Percentiles rank a stretch among this genome's conserved stretches.
Conservation (phyloP, 2,113 vertebrate genomes). For the Reinhardtius hippoglossoides region DNA sequence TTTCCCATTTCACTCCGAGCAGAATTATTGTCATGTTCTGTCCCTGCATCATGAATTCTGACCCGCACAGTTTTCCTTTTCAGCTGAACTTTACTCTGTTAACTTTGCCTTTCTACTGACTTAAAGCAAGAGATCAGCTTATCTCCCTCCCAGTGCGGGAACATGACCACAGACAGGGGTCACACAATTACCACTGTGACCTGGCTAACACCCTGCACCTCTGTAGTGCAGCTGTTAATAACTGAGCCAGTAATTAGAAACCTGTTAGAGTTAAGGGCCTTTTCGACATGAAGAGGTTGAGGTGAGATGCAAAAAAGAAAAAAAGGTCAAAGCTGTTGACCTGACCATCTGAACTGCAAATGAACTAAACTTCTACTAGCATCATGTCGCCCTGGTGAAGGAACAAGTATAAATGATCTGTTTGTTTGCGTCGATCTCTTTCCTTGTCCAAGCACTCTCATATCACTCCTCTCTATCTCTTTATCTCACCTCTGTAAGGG, state of each 20-base stretch:
- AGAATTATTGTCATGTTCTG: neutral
- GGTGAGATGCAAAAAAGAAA: slow-evolving; percentile 28
- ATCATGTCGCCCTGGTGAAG: neutral
- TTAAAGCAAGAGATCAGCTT: neutral
- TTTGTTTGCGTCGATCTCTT: slow-evolving; percentile 22
- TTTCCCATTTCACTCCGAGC: neutral
- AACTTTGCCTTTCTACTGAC: neutral
- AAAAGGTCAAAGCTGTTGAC: slow-evolving; percentile 18
- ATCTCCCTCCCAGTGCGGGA: slow-evolving; percentile 43
- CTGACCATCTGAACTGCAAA: neutral
- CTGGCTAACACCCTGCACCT: slow-evolving; percentile 42
- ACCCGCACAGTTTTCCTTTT: neutral
- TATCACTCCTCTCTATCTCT: slow-evolving; percentile 58
- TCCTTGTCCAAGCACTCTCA: slow-evolving; percentile 5
- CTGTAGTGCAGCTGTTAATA: slow-evolving; percentile 54
- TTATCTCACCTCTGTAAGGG: slow-evolving; percentile 60
- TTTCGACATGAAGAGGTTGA: slow-evolving; percentile 24
- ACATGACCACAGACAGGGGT: slow-evolving; percentile 43
- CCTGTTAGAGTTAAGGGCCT: slow-evolving; percentile 20
- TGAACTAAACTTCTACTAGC: neutral
- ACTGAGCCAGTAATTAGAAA: slow-evolving; percentile 67
- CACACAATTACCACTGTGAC: slow-evolving; percentile 34
- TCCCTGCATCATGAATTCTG: neutral
- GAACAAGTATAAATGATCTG: neutral
- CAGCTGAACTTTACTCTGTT: slow-evolving; percentile 2